A percentile compares a stretch with the other conserved stretches of the same genome.
Conservation (phyloP, 2,113 vertebrate species). For the Laterallus jamaicensis region DNA sequence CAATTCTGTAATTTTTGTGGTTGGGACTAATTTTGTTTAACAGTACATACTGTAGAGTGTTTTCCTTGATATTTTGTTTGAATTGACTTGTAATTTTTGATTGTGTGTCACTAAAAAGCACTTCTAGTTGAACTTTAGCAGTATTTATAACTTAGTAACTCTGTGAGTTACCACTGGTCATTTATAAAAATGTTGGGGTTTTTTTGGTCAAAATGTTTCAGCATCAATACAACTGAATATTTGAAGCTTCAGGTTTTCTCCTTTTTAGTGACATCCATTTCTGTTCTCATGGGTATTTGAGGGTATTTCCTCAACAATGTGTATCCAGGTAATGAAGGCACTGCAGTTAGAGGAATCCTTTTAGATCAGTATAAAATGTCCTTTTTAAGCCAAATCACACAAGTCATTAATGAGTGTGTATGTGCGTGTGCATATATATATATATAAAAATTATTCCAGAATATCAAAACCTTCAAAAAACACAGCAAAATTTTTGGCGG, state of each 20-base stretch:
- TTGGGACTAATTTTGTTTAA: background rate
- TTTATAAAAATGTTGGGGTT: background rate
- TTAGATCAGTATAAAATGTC: background rate
- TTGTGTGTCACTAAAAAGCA: background rate
- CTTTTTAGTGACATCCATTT: background rate
- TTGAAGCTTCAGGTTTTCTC: background rate
- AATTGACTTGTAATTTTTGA: background rate
- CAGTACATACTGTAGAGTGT: background rate
- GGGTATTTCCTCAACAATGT: background rate
- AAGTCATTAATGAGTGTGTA: background rate
- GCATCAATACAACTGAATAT: background rate
- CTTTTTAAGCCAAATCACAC: background rate
- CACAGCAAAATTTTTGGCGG: background rate
- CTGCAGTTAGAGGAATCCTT: background rate
- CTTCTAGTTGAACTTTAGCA: background rate
- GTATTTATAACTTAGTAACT: background rate
- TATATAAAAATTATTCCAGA: background rate
- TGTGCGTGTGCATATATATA: too few relatives aligned
- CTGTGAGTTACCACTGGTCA: background rate
- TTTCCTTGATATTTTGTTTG: background rate
- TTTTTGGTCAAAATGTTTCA: background rate
- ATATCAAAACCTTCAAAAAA: background rate
- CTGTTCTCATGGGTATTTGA: background rate
- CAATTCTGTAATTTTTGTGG: background rate
- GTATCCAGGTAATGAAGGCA: background rate